phyloP scores from a whole-genome alignment of 35 echinoderm and acorn worm species.

The Ophioderma brevispina region DNA sequence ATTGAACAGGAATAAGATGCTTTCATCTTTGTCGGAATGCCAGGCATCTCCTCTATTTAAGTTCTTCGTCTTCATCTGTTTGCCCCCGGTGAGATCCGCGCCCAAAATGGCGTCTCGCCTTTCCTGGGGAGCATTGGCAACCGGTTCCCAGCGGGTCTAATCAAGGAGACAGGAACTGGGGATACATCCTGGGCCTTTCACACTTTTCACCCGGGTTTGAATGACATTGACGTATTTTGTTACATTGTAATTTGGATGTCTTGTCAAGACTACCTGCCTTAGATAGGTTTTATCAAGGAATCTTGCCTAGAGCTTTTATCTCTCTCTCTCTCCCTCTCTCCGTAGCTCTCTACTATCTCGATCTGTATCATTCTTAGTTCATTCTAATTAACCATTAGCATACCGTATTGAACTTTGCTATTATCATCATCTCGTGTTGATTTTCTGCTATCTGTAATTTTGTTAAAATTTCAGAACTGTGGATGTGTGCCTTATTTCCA shows the following conservation, averaged over 20 bases:
- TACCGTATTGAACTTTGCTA: too few species aligned
- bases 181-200: neutral
- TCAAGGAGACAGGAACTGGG: neutral
- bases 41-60: neutral
- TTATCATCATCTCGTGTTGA: too few species aligned
- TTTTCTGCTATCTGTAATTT: too few species aligned
- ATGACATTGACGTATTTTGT: conserved; percentile 6
- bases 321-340: neutral
- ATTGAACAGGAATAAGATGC: neutral
- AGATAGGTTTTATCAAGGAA: neutral
- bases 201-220: conserved; percentile 2
- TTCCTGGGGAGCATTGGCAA: neutral
- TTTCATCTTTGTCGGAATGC: neutral
- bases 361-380: too few species aligned
- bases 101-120: neutral
- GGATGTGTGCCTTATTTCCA: too few species aligned
- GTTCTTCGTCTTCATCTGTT: neutral
- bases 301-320: neutral
- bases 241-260: neutral
- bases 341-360: too few species aligned
- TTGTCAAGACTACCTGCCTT: neutral
- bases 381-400: too few species aligned
- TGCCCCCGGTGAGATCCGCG: neutral
- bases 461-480: too few species aligned
- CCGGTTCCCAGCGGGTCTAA: neutral